Conservation (phyloP, 2,113 vertebrate species). For the Etheostoma spectabile region DNA sequence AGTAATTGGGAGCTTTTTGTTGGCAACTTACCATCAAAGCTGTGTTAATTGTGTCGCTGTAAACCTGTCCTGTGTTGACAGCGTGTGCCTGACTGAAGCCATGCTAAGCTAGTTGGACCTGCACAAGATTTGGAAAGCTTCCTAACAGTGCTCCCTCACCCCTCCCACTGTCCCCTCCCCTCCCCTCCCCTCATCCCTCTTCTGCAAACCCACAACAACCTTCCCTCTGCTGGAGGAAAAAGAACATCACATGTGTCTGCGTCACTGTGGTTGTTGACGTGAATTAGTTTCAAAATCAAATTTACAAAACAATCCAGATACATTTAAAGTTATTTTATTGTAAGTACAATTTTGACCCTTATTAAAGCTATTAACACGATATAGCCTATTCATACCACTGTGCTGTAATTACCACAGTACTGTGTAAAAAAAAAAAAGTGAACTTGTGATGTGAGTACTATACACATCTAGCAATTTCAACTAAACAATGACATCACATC, state of each 20-base stretch:
- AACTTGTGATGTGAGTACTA: neutral
- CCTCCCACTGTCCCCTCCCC: slow-evolving; percentile 22
- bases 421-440: neutral
- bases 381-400: neutral
- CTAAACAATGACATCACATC: neutral
- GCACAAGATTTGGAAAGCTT: neutral
- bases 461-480: neutral
- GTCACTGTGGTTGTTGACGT: neutral
- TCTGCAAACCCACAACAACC: neutral
- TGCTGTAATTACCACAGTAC: neutral
- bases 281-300: neutral
- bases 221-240: slow-evolving; percentile 61
- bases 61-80: neutral
- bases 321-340: neutral
- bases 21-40: slow-evolving; percentile 52
- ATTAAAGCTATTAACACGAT: neutral
- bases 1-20: neutral
- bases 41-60: neutral
- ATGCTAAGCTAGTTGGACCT: slow-evolving; percentile 58
- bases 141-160: neutral
- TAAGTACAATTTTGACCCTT: neutral
- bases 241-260: neutral
- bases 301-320: neutral
- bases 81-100: slow-evolving; percentile 11
- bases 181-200: neutral